phyloP scores from a whole-genome alignment of 2,113 vertebrate species.

The Thamnaconus septentrionalis region DNA sequence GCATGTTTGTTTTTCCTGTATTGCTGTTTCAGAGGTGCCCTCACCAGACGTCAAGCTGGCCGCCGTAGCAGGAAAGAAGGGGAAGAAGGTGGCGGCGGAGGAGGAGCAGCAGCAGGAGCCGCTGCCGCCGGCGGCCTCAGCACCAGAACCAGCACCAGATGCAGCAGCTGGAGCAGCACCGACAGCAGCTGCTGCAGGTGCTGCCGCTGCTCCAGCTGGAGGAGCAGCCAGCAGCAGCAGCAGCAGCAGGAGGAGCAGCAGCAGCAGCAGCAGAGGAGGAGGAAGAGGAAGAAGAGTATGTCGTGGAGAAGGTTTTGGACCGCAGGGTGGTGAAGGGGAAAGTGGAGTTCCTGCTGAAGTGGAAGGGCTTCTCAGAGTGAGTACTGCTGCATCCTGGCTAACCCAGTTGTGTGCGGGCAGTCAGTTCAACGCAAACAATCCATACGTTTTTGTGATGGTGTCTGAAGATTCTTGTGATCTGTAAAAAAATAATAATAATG shows the following conservation, averaged over 20 bases:
- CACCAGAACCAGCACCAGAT: slow-evolving; percentile 49
- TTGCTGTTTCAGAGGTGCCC: slow-evolving; percentile 13
- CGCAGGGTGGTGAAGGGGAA: slow-evolving; percentile 90
- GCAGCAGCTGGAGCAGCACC: slow-evolving; percentile 11
- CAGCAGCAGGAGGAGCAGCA: slow-evolving; percentile 33
- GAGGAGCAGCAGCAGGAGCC: slow-evolving; percentile 78
- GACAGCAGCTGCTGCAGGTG: slow-evolving; percentile 10
- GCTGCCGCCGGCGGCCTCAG: not conserved
- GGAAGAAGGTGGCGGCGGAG: slow-evolving; percentile 93
- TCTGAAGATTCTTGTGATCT: too few relatives aligned
- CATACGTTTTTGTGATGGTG: too few relatives aligned
- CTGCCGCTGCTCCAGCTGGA: not conserved
- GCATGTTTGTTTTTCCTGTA: not conserved
- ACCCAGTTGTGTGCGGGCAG: too few relatives aligned
- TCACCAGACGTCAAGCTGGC: slow-evolving; percentile 82
- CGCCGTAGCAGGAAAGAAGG: slow-evolving; percentile 87
- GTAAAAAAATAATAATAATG: too few relatives aligned
- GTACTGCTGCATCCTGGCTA: slow-evolving; percentile 42
- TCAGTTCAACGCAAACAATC: too few relatives aligned
- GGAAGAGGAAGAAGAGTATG: slow-evolving; percentile 97
- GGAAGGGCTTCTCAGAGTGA: slow-evolving; percentile 98
- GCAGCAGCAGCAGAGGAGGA: slow-evolving; percentile 72
- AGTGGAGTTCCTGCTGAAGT: slow-evolving; percentile 94
- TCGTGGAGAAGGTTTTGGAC: slow-evolving; percentile 96
- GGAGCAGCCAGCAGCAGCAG: slow-evolving; percentile 23